phyloP scores from a whole-genome alignment of 2,888 invertebrate species.

The Keiferia lycopersicella region DNA sequence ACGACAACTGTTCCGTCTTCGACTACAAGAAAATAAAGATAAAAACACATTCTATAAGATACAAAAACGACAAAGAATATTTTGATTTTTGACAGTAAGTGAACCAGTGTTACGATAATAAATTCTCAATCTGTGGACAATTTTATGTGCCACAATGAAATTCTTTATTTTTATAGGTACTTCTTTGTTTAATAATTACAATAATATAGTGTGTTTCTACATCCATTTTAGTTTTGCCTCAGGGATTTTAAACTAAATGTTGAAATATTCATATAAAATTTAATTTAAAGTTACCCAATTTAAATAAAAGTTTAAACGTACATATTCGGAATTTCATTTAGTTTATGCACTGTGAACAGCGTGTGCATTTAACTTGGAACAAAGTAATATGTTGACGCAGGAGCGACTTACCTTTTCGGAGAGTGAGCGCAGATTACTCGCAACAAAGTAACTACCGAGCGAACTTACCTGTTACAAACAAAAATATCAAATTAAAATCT shows the following conservation, averaged over 20 bases:
- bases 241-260: neutral
- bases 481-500: constrained; percentile 27
- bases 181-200: too few species aligned
- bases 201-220: neutral
- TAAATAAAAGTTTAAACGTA: neutral
- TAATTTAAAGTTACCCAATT: constrained; percentile 2
- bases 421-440: neutral
- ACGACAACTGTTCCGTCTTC: constrained; percentile 45
- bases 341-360: neutral
- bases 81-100: too few species aligned
- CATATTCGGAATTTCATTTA: constrained; percentile 12
- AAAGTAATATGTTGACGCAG: constrained; percentile 15
- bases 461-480: constrained; percentile 64
- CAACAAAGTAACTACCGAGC: neutral
- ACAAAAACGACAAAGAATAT: too few species aligned
- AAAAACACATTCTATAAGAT: too few species aligned
- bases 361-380: constrained; percentile 5
- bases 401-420: constrained; percentile 16
- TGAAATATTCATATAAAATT: neutral
- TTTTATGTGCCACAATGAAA: too few species aligned
- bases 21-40: too few species aligned
- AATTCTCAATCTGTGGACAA: constrained; percentile 24
- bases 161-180: too few species aligned
- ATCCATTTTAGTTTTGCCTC: neutral
- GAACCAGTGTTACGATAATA: constrained; percentile 39